A percentile compares a stretch with the other conserved stretches of the same genome.
phyloP scores from a whole-genome alignment of 2,888 invertebrate species.

The Agrotis ipsilon region DNA sequence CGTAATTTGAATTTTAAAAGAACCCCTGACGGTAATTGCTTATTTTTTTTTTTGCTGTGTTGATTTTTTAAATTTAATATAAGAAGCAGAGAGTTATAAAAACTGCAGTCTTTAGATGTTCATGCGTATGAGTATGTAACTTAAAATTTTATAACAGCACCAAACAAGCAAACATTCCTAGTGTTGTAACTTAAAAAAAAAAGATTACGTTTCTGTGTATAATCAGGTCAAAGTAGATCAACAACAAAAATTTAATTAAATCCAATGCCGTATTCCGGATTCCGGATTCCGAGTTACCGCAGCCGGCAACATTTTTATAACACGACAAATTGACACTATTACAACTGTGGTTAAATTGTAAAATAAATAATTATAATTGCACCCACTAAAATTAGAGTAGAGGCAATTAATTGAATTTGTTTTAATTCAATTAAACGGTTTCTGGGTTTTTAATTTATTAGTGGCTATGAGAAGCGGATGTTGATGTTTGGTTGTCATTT shows the following conservation, averaged over 20 bases:
- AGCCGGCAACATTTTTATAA: slow-evolving; percentile 55
- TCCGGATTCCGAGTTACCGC: slow-evolving; percentile 31
- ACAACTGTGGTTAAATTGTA: slow-evolving; percentile 52
- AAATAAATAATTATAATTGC: slow-evolving; percentile 63
- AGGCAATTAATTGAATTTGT: slow-evolving; percentile 58
- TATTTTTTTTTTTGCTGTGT: too few relatives aligned
- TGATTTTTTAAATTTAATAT: too few relatives aligned
- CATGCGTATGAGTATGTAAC: too few relatives aligned
- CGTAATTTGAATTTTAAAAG: too few relatives aligned
- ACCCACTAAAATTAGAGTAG: slow-evolving; percentile 56
- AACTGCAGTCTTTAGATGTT: too few relatives aligned
- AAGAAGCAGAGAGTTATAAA: too few relatives aligned
- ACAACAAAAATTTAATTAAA: slow-evolving; percentile 38
- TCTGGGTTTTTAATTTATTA: slow-evolving; percentile 47
- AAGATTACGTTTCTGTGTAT: slow-evolving; percentile 34
- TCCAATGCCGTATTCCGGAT: slow-evolving; percentile 29
- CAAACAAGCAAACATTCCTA: too few relatives aligned
- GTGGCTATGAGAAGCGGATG: slow-evolving; percentile 48
- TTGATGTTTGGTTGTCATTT: slow-evolving; percentile 35
- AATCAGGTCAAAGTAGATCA: neutral
- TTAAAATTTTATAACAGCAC: too few relatives aligned
- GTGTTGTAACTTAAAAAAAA: too few relatives aligned
- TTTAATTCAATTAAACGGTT: slow-evolving; percentile 59
- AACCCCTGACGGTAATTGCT: too few relatives aligned
- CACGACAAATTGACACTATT: slow-evolving; percentile 60